Base-by-base conservation (phyloP, 2,113 vertebrate species). In the Trochalopteron elliotii region DNA sequence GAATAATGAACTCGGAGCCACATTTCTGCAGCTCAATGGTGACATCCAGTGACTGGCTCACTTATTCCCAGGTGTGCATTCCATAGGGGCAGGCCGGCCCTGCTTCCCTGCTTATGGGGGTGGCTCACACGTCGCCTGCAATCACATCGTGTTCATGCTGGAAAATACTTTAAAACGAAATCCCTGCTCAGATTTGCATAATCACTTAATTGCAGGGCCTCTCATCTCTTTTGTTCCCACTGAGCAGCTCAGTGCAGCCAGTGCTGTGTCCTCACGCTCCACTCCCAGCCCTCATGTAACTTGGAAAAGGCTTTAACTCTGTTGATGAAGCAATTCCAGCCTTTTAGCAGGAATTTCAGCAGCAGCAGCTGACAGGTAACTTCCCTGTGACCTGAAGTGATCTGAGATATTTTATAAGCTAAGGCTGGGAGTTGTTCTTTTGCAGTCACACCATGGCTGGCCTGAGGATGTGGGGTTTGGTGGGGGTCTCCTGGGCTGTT, bases 11-110 rank as follows among this genome's bases (percentile, higher is more conserved):
- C 63, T 79, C 57, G 35, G 15, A 67, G 71, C 9, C 76, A 68
- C 74, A n/a, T 95, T 98, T 97, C 24, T 91, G 65, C 94, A 97
- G 98, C 98, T 98, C 98, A 98, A 98, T 97, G 98, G 98, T 98
- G 98, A 98, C 98, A 98, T 97, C 98, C 97, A 98, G 98, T 98
- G 98, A 96, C 98, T 96, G 89, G 87, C 94, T 96, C 75, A 8
- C 92, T 96, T 92, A 97, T 96, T 98, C 98, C 98, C 97, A 95
- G 76, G 94, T 96, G 98, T 85, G 83, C 27, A 3, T 69, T 96
- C 92, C 91, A 5, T 0, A 65, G 94, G 91, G 88, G 81, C 75
- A 65, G 59, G 44, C 31, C 1, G 10, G 74, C 93, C 91, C 91
- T 63, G 40, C 89, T 95, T 94, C 97, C 93, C 76, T 47, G 87